Percentiles rank a stretch among this genome's conserved stretches.
Conservation (phyloP, 2,888 invertebrate genomes). For the Drosophila prolongata region DNA sequence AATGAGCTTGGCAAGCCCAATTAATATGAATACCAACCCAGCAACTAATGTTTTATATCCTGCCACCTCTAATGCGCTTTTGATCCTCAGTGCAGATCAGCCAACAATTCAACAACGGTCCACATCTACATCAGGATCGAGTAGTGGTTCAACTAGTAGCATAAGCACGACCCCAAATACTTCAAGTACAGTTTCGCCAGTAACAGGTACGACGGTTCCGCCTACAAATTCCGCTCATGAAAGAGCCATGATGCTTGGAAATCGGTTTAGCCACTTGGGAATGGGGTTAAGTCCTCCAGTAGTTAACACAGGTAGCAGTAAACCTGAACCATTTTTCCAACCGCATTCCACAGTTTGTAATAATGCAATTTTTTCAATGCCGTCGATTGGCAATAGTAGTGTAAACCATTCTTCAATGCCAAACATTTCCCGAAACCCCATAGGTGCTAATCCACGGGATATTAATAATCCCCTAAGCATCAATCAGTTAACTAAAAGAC, state of each 20-base stretch:
- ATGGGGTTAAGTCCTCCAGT: conserved; percentile 69
- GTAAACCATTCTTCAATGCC: conserved; percentile 64
- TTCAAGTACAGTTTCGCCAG: conserved; percentile 72
- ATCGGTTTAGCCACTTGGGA: conserved; percentile 80
- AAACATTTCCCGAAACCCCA: conserved; percentile 88
- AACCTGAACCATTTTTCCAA: conserved; percentile 53
- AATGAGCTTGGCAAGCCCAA: conserved; percentile 91
- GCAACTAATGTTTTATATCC: conserved; percentile 81
- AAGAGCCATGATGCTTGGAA: conserved; percentile 76
- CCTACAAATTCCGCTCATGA: conserved; percentile 49
- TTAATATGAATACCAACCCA: conserved; percentile 89
- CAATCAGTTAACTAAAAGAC: conserved; percentile 92
- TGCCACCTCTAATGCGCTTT: conserved; percentile 15
- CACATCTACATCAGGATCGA: conserved; percentile 50
- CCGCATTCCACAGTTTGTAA: conserved; percentile 25
- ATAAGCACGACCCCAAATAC: conserved; percentile 69
- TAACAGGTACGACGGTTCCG: conserved; percentile 67
- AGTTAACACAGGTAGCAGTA: conserved; percentile 20
- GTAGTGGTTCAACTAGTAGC: conserved; percentile 59
- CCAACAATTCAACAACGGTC: conserved; percentile 37
- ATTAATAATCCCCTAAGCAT: conserved; percentile 96
- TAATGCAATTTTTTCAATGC: conserved; percentile 35
- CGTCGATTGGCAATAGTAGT: conserved; percentile 51
- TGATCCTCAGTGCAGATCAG: conserved; percentile 41
- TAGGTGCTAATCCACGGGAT: conserved; percentile 96